Evolutionary conservation across 2,797 vertebrate genomes (phyloP).

Genomic region (Anabacerthia variegaticeps): DNA sequence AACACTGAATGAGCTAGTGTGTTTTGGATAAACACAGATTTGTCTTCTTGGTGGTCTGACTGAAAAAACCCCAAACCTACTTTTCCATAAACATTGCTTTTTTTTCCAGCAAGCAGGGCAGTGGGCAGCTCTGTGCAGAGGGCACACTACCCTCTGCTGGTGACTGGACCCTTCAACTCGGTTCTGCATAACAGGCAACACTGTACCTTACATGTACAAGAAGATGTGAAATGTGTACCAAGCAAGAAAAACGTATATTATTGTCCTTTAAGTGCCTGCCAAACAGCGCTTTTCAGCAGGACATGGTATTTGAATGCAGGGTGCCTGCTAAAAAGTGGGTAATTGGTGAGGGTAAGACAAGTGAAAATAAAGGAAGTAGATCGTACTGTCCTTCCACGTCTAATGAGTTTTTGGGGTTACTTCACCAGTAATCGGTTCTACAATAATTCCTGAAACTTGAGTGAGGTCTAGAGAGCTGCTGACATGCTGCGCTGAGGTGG

Average conservation of each 20-base stretch:
- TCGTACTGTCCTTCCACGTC: accelerated
- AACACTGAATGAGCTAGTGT: background rate
- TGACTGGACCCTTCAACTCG: background rate
- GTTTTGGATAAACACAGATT: background rate
- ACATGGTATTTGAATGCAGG: background rate
- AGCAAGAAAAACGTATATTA: too few relatives aligned
- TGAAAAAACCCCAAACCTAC: accelerated
- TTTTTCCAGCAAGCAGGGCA: background rate
- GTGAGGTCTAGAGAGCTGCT: background rate
- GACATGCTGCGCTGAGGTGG: background rate
- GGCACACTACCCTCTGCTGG: background rate
- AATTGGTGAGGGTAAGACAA: background rate
- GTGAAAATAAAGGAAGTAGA: background rate
- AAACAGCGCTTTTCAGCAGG: background rate
- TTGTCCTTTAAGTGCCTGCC: background rate
- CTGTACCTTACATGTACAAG: background rate
- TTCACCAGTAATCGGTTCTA: background rate
- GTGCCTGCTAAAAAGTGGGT: background rate
- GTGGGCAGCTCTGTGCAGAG: background rate
- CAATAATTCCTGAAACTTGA: background rate
- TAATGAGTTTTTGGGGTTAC: background rate
- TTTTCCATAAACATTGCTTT: accelerated
- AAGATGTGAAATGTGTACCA: background rate
- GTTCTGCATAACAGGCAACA: background rate
- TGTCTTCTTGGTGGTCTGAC: background rate